These are phyloP conservation scores for Sylvia atricapilla DNA, from an alignment of 2,113 vertebrate species.

Conservation along the genomic window DNA sequence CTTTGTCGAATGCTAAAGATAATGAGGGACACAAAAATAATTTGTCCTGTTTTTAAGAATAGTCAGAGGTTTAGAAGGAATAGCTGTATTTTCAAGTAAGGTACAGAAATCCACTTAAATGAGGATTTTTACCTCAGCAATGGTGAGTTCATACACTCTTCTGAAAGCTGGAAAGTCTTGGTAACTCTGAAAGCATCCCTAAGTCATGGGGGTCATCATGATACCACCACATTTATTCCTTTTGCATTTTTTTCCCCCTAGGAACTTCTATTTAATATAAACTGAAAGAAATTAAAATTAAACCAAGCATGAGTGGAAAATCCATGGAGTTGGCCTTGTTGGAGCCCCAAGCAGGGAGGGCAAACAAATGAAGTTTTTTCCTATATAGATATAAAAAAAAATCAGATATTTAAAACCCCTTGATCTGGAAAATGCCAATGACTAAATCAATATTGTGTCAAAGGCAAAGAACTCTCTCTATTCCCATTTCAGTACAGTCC, in stretches of 20 bases:
- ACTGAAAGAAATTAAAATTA: not conserved
- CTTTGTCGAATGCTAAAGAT: not conserved
- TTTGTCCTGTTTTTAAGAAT: not conserved
- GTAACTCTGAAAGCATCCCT: not conserved
- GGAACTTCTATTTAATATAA: not conserved
- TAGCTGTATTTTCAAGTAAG: not conserved
- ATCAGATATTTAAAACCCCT: not conserved
- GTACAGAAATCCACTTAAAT: not conserved
- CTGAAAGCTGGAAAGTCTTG: not conserved
- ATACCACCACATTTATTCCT: not conserved
- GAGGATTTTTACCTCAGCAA: not conserved
- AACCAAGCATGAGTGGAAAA: not conserved
- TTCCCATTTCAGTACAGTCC: not conserved
- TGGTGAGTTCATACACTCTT: not conserved
- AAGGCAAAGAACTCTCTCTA: not conserved
- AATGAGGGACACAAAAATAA: not conserved
- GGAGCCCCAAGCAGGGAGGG: not conserved
- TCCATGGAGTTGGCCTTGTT: not conserved
- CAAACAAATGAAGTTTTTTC: not conserved
- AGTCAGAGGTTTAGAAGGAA: not conserved
- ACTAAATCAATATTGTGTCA: not conserved
- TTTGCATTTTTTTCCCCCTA: not conserved
- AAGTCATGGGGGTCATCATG: not conserved
- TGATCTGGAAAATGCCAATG: not conserved
- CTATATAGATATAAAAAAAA: not conserved